A percentile compares a stretch with the other conserved stretches of the same genome.
Conservation (phyloP, 2,888 invertebrate genomes). For the Ethmia dodecea region DNA sequence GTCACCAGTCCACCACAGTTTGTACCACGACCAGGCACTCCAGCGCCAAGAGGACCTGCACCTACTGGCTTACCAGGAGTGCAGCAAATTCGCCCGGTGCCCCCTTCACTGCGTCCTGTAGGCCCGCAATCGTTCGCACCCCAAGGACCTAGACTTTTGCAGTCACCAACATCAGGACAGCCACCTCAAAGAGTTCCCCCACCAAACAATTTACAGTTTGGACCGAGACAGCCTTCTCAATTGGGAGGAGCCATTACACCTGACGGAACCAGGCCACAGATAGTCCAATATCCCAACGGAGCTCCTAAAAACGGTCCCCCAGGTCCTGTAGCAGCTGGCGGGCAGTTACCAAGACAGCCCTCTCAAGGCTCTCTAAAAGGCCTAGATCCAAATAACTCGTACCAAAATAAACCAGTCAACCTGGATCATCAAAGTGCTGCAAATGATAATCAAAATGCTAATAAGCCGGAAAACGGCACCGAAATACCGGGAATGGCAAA, state of each 20-base stretch:
- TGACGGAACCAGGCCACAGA: constrained; percentile 43
- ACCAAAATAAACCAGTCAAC: constrained; percentile 60
- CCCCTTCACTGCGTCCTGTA: constrained; percentile 46
- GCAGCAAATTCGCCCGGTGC: constrained; percentile 45
- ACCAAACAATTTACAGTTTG: constrained; percentile 68
- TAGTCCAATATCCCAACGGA: constrained; percentile 44
- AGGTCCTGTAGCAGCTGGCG: constrained; percentile 26
- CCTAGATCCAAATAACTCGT: constrained; percentile 44
- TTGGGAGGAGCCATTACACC: constrained; percentile 49
- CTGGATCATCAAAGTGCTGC: constrained; percentile 60
- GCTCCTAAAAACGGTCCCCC: constrained; percentile 40
- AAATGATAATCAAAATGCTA: constrained; percentile 47
- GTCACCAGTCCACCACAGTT: constrained; percentile 52
- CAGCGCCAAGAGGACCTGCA: constrained; percentile 42
- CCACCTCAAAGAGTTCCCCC: constrained; percentile 60
- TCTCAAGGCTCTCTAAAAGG: constrained; percentile 59
- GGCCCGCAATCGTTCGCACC: constrained; percentile 57
- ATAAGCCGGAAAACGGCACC: constrained; percentile 52
- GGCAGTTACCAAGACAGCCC: constrained; percentile 56
- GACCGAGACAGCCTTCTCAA: constrained; percentile 62
- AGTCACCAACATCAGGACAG: constrained; percentile 43
- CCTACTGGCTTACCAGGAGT: constrained; percentile 42
- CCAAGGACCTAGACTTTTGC: constrained; percentile 48
- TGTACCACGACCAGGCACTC: constrained; percentile 48
- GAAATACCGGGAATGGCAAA: constrained; percentile 64